A percentile compares a stretch with the other conserved stretches of the same genome.
These are phyloP conservation scores for Myotis brandtii DNA, from an alignment of 2,113 vertebrate genomes.

Conservation along the genomic window DNA sequence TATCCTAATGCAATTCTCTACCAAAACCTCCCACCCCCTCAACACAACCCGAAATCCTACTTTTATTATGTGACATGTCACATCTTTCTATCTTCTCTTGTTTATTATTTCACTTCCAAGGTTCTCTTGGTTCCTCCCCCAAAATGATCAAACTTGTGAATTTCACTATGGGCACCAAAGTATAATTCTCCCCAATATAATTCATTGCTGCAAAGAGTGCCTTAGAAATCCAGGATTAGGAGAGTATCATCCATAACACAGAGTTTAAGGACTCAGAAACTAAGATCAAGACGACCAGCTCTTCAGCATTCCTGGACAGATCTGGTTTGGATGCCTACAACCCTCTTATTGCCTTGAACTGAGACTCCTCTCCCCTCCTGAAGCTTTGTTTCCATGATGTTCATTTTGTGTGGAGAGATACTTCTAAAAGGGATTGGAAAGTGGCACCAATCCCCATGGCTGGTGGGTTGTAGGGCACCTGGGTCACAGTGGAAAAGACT, in stretches of 20 bases:
- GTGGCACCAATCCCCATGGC: conserved; percentile 40
- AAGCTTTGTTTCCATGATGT: conserved; percentile 14
- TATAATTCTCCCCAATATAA: background rate
- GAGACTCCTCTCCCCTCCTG: conserved; percentile 31
- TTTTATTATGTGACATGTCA: background rate
- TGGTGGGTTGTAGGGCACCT: background rate
- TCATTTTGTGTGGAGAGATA: conserved; percentile 42
- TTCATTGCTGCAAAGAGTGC: background rate
- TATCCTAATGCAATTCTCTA: background rate
- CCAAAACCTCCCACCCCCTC: background rate
- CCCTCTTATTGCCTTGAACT: conserved; percentile 18
- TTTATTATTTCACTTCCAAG: conserved; percentile 38
- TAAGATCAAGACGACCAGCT: conserved; percentile 42
- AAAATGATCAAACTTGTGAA: conserved; percentile 30
- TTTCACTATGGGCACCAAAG: background rate
- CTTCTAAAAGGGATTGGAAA: conserved; percentile 40
- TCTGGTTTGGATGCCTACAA: conserved; percentile 39
- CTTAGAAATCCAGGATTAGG: conserved; percentile 27
- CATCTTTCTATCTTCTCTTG: background rate
- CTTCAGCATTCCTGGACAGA: conserved; percentile 12
- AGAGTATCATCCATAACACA: background rate
- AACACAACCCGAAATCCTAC: background rate
- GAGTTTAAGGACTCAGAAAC: conserved; percentile 53
- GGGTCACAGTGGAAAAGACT: conserved; percentile 60
- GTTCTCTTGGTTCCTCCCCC: conserved; percentile 2